Base-by-base conservation (phyloP, 2,113 vertebrate species). In the Lathamus discolor region DNA sequence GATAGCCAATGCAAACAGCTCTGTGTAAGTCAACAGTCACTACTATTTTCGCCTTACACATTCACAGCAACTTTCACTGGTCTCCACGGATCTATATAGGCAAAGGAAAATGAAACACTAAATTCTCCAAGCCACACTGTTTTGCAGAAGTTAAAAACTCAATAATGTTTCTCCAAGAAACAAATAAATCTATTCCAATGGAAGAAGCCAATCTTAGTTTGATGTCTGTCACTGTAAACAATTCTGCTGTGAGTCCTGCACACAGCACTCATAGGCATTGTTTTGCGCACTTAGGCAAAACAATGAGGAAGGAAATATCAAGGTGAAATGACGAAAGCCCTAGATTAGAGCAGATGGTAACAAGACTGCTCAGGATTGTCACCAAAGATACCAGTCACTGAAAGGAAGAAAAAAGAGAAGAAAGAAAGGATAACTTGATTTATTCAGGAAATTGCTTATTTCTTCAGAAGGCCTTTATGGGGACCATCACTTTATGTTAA, bases 371-470 rank as follows among this genome's bases (percentile, higher is more conserved):
- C 61, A 90, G 80, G 52, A 93, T 89, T 96, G 6, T 95, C 90
- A 80, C 96, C 54, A 78, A 93, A 96, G 88, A 92, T 87, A 83
- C 78, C 37, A 87, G 79, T 83, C 88, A 94, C 78, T 87, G 84
- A 92, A 95, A 82, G 74, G 37, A 49, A 95, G 86, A 83, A 93
- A 96, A 97, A 97, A 95, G 28, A 14, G 39, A 90, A 88, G 75
- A 55, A 93, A 93, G 86, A 93, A 95, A 93, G 79, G 49, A 90
- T 88, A 97, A 92, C 63, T 93, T 96, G 94, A 93, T 95, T 95
- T 96, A 95, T 95, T 95, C 93, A 96, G 94, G 95, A 97, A 96
- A 96, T 96, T 93, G 88, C 95, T 93, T 96, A 93, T 95, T 94
- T 95, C 95, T 96, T 96, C 83, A 88, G 94, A 96, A 96, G 80